Percentiles rank a stretch among this genome's conserved stretches.
Evolutionary conservation across 1,140 invertebrate genomes (phyloP).

Genomic region (Andricus grossulariae): DNA sequence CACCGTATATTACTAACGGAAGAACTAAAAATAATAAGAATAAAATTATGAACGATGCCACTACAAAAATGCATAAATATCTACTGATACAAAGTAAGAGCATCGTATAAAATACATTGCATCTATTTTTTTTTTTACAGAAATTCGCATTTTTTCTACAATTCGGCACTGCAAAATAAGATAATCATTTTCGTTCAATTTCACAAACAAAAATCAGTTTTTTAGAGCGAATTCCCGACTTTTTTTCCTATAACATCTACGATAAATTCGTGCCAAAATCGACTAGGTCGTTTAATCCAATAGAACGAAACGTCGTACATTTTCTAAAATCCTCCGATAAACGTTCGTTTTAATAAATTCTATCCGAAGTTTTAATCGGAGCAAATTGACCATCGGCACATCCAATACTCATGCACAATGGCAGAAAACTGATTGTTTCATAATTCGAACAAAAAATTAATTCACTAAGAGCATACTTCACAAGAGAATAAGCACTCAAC

Average conservation of each 20-base stretch:
- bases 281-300: constrained; percentile 1
- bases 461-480: neutral
- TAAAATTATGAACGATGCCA: constrained; percentile 39
- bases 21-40: constrained; percentile 37
- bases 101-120: constrained; percentile 9
- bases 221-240: too few species aligned
- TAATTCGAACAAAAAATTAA: neutral
- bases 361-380: neutral
- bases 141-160: too few species aligned
- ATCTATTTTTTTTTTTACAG: neutral
- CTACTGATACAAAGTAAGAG: neutral
- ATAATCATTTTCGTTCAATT: too few species aligned
- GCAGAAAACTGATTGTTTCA: neutral
- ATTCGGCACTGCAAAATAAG: too few species aligned
- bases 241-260: too few species aligned
- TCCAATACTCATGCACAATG: neutral
- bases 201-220: too few species aligned
- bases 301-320: neutral
- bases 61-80: constrained; percentile 7
- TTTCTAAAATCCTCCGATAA: constrained; percentile 4
- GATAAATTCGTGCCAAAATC: neutral
- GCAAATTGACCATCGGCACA: constrained; percentile 4
- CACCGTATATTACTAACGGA: constrained; percentile 42
- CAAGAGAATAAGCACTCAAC: neutral
- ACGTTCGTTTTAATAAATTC: constrained; percentile 4